phyloP scores from a whole-genome alignment of 2,113 vertebrate species.

The Phyllostomus hastatus region DNA sequence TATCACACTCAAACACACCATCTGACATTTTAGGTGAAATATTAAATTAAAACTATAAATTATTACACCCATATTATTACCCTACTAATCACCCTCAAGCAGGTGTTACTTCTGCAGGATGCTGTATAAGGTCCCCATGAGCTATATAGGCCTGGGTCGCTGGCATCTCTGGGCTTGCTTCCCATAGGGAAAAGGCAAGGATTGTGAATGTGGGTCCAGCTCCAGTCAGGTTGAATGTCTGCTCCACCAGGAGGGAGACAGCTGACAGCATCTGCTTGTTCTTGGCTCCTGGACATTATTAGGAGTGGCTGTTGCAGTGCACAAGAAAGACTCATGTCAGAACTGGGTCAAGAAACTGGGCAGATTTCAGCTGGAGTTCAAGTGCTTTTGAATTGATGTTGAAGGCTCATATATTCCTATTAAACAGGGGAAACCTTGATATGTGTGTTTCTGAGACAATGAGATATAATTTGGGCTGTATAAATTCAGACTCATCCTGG shows the following conservation, averaged over 20 bases:
- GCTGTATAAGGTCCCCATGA: neutral
- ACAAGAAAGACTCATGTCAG: neutral
- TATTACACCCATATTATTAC: too few relatives aligned
- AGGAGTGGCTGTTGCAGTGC: neutral
- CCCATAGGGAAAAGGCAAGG: neutral
- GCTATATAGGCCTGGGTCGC: neutral
- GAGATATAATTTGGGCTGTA: neutral
- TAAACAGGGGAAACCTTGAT: neutral
- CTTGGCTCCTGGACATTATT: neutral
- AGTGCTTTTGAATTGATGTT: neutral
- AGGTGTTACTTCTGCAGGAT: too few relatives aligned
- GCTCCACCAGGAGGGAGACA: neutral
- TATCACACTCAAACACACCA: too few relatives aligned
- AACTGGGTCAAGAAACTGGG: neutral
- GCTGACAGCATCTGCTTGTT: neutral
- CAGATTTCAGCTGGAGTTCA: neutral
- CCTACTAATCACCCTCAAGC: too few relatives aligned
- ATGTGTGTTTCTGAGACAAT: neutral
- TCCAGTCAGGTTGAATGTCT: neutral
- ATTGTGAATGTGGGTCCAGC: accelerated
- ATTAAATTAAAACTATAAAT: too few relatives aligned
- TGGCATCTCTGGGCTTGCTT: neutral
- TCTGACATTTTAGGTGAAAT: too few relatives aligned
- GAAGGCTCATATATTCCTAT: neutral
- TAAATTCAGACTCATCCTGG: neutral